These are phyloP conservation scores for Polypterus senegalus DNA, from an alignment of 2,113 vertebrate genomes.

Conservation along the genomic window DNA sequence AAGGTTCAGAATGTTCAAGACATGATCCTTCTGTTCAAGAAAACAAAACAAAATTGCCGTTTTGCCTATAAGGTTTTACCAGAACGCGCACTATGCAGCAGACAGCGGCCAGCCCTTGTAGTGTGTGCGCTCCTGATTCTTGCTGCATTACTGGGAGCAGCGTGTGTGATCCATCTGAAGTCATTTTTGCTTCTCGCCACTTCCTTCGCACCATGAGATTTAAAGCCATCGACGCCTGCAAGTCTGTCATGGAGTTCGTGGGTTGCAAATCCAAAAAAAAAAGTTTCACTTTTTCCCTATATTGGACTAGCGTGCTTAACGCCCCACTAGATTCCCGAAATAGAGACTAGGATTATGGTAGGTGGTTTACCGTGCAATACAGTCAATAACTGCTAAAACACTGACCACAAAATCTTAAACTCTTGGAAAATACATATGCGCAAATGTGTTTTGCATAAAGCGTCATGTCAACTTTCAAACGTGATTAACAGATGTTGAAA, in stretches of 20 bases:
- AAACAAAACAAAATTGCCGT: no score
- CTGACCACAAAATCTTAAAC: constrained; percentile 31
- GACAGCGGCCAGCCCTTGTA: constrained; percentile 55
- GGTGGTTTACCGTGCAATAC: constrained; percentile 33
- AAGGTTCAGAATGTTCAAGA: no score
- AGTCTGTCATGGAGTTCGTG: constrained; percentile 44
- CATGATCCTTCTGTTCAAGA: no score
- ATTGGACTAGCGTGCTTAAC: constrained; percentile 33
- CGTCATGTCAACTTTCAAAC: constrained; percentile 25
- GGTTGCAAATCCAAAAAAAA: constrained; percentile 34
- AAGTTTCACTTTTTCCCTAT: constrained; percentile 26
- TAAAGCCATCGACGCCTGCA: constrained; percentile 51
- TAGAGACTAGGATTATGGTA: constrained; percentile 25
- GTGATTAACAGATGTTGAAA: constrained; percentile 18
- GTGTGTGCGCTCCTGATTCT: constrained; percentile 50
- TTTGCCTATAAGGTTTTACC: no score
- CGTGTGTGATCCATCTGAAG: constrained; percentile 57
- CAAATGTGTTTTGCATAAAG: constrained; percentile 26
- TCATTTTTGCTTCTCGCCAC: constrained; percentile 29
- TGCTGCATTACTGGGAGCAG: constrained; percentile 38
- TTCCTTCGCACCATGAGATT: constrained; percentile 41
- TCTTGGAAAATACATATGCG: constrained; percentile 24
- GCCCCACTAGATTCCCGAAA: constrained; percentile 31
- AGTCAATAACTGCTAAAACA: constrained; percentile 30
- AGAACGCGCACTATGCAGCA: constrained; percentile 31